Evolutionary conservation across 2,797 vertebrate species (phyloP).

Genomic region (Iguana delicatissima): DNA sequence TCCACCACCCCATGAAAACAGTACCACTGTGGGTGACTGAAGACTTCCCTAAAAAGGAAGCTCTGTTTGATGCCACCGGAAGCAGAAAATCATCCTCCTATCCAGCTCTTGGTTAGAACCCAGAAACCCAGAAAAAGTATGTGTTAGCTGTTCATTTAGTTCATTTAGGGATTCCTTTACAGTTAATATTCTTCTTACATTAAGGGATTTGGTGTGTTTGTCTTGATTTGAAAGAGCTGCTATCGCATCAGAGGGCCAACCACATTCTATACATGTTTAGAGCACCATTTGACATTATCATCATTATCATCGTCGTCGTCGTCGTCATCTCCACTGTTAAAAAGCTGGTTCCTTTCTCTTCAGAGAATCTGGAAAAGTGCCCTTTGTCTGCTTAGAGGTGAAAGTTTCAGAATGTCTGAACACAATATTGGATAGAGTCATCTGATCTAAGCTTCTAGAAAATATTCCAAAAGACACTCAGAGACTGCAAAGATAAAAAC

Average conservation of each 20-base stretch:
- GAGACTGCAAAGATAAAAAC: too few species aligned
- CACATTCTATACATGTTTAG: background rate
- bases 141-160: background rate
- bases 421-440: background rate
- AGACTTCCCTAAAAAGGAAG: background rate
- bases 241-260: background rate
- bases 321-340: too few species aligned
- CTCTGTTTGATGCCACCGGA: background rate
- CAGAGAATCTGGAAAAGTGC: background rate
- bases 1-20: too few species aligned
- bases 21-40: background rate
- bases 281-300: background rate
- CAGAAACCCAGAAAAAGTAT: too few species aligned
- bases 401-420: background rate
- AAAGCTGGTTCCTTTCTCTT: background rate
- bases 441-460: background rate
- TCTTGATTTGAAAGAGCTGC: background rate
- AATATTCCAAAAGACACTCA: background rate
- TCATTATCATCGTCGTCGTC: too few species aligned
- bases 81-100: background rate
- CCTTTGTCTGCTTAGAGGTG: background rate
- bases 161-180: background rate
- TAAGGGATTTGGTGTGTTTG: background rate
- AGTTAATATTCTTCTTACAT: too few species aligned
- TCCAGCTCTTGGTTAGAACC: background rate